Evolutionary conservation across 2,888 invertebrate genomes (phyloP), one percentile per base, ranked within the genome.

Genomic region (Chrysolina oricalcia): DNA sequence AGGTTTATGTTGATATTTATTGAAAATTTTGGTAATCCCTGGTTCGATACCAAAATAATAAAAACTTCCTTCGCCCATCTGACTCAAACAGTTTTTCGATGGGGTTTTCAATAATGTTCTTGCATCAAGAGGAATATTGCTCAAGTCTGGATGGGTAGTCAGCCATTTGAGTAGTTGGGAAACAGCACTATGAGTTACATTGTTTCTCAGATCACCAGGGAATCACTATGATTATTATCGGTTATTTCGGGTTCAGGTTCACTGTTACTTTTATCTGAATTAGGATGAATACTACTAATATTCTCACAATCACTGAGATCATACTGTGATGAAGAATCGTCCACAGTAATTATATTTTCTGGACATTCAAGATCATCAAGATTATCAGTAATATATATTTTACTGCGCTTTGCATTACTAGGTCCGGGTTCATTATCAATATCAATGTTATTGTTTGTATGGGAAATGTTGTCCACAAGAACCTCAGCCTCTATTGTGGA

Each of bases 111-210:
- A 43, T 17, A 71, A 41, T 53, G 71, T 71, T 15, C 64, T 63
- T 27, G 71, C 71, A 53, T 41, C 27, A 8, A 50, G n/a, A 40
- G 71, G 71, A 19, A 71, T 62, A 41, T 70, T 19, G 9, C 10
- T 5, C 23, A 70, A 17, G 46, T 53, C 21, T 3, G 70, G 70
- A 10, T 70, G 43, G 13, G 70, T 62, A 13, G 19, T 66, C 23
- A 74, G 41, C 66, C 70, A 74, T 48, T 66, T 66, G 13, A 74
- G 53, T 19, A 72, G 69, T 23, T 76, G 56, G 1, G 69, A 64
- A 17, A 76, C 35, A 59, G 75, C 69, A 50, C 10, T 9, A 66
- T 76, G 75, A 15, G 70, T 68, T 35, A 76, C 69, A 63, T 75
- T 75, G 50, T 72, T 35, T 15, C 67, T 27, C 15, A 75, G 23